Evolutionary conservation across 2,888 invertebrate genomes (phyloP).

Genomic region (Seira sanloemensis): DNA sequence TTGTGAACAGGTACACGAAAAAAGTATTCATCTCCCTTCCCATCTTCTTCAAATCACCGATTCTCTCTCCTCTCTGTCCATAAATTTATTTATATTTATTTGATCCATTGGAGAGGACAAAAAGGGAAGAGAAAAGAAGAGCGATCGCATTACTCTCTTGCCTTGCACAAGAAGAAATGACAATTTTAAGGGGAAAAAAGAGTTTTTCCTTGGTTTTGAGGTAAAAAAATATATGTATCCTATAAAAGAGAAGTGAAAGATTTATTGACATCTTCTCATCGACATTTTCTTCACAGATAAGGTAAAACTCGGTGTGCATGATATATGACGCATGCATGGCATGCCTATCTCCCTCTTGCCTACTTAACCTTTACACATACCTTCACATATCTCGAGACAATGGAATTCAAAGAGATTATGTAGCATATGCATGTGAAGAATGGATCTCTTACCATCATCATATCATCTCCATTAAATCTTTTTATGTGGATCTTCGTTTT

Average conservation of each 20-base stretch:
- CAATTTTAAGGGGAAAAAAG: conserved; percentile 10
- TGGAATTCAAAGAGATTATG: conserved; percentile 11
- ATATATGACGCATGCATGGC: conserved; percentile 47
- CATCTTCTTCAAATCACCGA: background rate
- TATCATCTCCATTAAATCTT: conserved; percentile 16
- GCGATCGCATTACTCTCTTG: conserved; percentile 9
- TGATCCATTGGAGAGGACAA: conserved; percentile 16
- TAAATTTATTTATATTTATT: conserved; percentile 16
- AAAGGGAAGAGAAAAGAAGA: conserved; percentile 11
- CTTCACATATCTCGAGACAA: background rate
- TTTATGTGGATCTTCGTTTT: conserved; percentile 35
- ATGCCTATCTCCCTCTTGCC: background rate
- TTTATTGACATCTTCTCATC: conserved; percentile 66
- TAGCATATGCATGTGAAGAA: background rate
- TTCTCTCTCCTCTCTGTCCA: background rate
- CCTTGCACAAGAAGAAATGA: background rate
- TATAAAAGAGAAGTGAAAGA: conserved; percentile 52
- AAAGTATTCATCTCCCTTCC: background rate
- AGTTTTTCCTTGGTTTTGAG: background rate
- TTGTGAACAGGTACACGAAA: too few species aligned
- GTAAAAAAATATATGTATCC: conserved; percentile 21
- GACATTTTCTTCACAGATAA: conserved; percentile 65
- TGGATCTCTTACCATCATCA: background rate
- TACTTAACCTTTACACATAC: conserved; percentile 4
- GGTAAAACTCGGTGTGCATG: conserved; percentile 50